Conservation (phyloP, 2,888 invertebrate species). For the Trachelus stipa region DNA sequence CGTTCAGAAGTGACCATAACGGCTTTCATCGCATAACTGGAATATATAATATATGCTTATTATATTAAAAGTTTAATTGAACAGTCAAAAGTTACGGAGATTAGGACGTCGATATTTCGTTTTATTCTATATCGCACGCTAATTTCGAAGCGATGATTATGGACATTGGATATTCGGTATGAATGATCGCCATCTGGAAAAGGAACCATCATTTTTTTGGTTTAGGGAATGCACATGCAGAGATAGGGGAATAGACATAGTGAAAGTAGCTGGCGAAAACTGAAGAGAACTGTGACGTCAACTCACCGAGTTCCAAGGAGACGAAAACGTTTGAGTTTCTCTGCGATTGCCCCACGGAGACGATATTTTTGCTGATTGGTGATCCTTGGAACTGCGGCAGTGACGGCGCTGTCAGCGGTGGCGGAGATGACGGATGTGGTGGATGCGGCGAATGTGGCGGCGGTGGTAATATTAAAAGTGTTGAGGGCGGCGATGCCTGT, state of each 20-base stretch:
- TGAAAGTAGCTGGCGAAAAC: not conserved
- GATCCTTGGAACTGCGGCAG: not conserved
- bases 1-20: not conserved
- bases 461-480: too few relatives aligned
- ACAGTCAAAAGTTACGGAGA: not conserved
- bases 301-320: conserved; percentile 52
- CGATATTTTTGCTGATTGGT: conserved; percentile 48
- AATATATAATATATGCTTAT: not conserved
- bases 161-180: not conserved
- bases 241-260: conserved; percentile 11
- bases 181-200: not conserved
- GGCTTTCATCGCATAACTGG: not conserved
- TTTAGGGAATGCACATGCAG: not conserved
- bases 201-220: not conserved
- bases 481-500: not conserved
- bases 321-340: conserved; percentile 55
- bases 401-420: not conserved
- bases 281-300: not conserved
- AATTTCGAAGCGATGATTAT: not conserved
- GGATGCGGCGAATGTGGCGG: too few relatives aligned
- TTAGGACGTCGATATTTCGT: not conserved
- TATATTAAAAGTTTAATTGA: too few relatives aligned
- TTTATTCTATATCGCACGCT: not conserved
- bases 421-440: too few relatives aligned
- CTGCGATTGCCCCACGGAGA: conserved; percentile 43